A percentile compares a stretch with the other conserved stretches of the same genome.
phyloP scores from a whole-genome alignment of 2,113 vertebrate species.

The Orycteropus afer region DNA sequence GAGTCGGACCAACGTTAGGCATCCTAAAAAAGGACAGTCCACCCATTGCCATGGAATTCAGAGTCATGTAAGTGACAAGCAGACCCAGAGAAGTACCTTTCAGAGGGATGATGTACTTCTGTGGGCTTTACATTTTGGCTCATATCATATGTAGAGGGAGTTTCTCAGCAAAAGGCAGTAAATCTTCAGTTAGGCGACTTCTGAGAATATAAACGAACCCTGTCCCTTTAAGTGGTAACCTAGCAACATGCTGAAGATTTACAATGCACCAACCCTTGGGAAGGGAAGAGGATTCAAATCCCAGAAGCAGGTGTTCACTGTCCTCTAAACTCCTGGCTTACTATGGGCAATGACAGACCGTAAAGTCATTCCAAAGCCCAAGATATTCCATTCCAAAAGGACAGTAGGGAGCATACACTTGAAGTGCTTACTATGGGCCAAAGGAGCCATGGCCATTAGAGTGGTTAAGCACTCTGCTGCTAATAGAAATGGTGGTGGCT shows the following conservation, averaged over 20 bases:
- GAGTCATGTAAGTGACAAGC: background rate
- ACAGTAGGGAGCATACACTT: background rate
- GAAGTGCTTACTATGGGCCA: background rate
- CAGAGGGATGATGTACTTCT: background rate
- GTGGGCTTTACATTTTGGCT: slow-evolving; percentile 22
- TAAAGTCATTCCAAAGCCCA: slow-evolving; percentile 42
- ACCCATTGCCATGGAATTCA: background rate
- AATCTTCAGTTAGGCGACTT: background rate
- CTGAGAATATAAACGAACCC: background rate
- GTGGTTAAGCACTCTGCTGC: background rate
- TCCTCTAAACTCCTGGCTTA: slow-evolving; percentile 38
- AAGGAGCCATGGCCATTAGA: background rate
- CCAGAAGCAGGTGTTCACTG: slow-evolving; percentile 50
- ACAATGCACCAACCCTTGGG: slow-evolving; percentile 16
- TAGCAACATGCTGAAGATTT: slow-evolving; percentile 56
- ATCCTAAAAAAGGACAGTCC: background rate
- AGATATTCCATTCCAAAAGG: background rate
- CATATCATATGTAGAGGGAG: background rate
- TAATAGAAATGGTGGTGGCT: background rate
- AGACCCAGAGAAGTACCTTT: background rate
- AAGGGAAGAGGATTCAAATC: slow-evolving; percentile 56
- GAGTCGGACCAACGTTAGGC: no score
- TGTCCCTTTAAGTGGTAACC: slow-evolving; percentile 56
- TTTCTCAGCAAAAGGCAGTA: slow-evolving; percentile 18
- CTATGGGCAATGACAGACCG: background rate